Conservation (phyloP, 2,797 vertebrate genomes). For the Lithobates sylvaticus region DNA sequence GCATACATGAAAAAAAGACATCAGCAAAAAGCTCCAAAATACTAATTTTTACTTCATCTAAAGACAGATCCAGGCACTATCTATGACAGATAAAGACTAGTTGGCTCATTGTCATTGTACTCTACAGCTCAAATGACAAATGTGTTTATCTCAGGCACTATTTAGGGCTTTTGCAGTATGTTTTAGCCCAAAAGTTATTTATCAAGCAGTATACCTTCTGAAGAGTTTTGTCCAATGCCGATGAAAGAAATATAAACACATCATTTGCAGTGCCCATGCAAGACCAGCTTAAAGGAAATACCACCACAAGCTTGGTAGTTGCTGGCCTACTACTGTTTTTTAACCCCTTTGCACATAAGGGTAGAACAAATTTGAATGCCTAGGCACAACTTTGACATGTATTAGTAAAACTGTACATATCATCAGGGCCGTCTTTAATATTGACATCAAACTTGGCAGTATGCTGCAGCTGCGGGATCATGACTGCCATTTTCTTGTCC, state of each 20-base stretch:
- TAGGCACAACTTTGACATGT: no score
- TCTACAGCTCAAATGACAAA: neutral
- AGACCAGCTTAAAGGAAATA: no score
- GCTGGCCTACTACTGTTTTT: no score
- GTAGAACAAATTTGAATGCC: no score
- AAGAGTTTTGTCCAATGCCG: neutral
- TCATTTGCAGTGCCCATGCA: no score
- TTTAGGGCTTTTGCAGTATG: neutral
- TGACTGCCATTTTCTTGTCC: no score
- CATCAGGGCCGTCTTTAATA: no score
- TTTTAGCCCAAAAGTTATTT: neutral
- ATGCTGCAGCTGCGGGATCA: no score
- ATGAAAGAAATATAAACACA: neutral
- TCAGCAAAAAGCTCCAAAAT: neutral
- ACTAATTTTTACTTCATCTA: neutral
- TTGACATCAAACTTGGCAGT: no score
- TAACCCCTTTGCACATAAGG: no score
- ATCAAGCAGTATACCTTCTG: neutral
- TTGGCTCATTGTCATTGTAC: neutral
- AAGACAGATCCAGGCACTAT: neutral
- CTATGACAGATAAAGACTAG: neutral
- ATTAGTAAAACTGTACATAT: no score
- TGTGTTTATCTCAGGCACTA: neutral
- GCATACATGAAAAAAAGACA: neutral
- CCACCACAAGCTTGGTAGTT: no score